A percentile compares a stretch with the other conserved stretches of the same genome.
Evolutionary conservation across 2,113 vertebrate species (phyloP).

Genomic region (Centropus bengalensis): DNA sequence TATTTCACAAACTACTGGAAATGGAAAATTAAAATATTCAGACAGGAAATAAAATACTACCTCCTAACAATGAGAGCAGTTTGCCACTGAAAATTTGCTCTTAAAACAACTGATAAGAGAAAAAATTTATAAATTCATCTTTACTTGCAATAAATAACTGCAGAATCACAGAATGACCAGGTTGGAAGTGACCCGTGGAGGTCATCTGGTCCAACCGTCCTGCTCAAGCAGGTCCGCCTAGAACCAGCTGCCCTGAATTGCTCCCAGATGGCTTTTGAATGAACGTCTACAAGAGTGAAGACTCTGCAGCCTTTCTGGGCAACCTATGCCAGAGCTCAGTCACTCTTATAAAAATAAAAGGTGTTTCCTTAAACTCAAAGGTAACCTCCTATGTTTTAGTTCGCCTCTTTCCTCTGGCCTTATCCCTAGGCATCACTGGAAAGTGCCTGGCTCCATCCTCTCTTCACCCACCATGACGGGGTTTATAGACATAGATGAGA

Average conservation of each 20-base stretch:
- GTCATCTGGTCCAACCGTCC: not conserved
- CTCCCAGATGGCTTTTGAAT: not conserved
- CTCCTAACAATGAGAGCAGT: not conserved
- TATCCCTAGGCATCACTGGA: not conserved
- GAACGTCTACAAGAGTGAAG: not conserved
- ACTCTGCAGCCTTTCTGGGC: not conserved
- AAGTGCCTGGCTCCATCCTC: not conserved
- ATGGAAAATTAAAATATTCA: not conserved
- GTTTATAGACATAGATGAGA: not conserved
- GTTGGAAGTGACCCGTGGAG: not conserved
- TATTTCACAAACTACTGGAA: not conserved
- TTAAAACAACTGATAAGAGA: not conserved
- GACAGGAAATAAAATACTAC: not conserved
- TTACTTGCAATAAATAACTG: accelerated
- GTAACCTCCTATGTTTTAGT: not conserved
- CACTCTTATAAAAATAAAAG: not conserved
- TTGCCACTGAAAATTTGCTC: not conserved
- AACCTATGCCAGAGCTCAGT: not conserved
- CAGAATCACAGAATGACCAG: not conserved
- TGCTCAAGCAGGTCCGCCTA: not conserved
- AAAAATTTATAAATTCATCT: not conserved
- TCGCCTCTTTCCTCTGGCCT: not conserved
- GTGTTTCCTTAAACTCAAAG: not conserved
- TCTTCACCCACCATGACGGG: not conserved
- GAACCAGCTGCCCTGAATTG: not conserved